Evolutionary conservation across 2,888 invertebrate genomes (phyloP).

Genomic region (Gasteruption jaculator): DNA sequence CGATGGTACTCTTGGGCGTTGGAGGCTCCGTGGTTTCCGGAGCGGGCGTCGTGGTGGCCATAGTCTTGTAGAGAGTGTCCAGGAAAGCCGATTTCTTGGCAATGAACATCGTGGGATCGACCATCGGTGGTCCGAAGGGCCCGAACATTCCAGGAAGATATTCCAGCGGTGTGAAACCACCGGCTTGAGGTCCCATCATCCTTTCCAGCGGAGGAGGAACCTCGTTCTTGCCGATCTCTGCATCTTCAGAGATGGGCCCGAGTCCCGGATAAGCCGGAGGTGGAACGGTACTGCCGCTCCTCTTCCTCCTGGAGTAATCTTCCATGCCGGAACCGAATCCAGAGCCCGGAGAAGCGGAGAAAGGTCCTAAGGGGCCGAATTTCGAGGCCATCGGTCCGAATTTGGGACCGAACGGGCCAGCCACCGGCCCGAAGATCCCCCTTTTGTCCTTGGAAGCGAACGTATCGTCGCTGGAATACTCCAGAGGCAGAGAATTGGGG

Average conservation of each 20-base stretch:
- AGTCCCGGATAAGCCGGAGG: conserved; percentile 37
- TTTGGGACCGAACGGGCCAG: conserved; percentile 24
- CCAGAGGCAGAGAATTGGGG: background rate
- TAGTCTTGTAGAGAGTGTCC: conserved; percentile 38
- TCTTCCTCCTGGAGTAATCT: conserved; percentile 17
- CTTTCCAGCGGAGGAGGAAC: conserved; percentile 5
- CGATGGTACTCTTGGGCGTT: conserved; percentile 39
- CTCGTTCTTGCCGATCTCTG: conserved; percentile 21
- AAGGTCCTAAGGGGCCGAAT: conserved; percentile 1
- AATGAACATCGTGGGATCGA: conserved; percentile 37
- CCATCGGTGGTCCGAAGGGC: conserved; percentile 27
- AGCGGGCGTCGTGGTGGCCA: conserved; percentile 33
- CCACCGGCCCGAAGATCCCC: conserved; percentile 31
- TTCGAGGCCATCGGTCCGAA: conserved; percentile 10
- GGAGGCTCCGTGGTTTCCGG: conserved; percentile 28
- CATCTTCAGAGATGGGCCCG: conserved; percentile 34
- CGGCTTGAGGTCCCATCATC: conserved; percentile 6
- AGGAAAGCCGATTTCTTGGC: conserved; percentile 40
- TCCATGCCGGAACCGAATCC: background rate
- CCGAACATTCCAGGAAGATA: conserved; percentile 35
- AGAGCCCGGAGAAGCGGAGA: background rate
- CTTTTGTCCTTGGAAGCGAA: conserved; percentile 22
- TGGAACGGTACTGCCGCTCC: conserved; percentile 19
- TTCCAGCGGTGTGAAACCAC: conserved; percentile 24
- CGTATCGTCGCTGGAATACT: conserved; percentile 6